These are phyloP conservation scores for Charadrius vociferus DNA, from an alignment of 2,113 vertebrate species.

Conservation along the genomic window DNA sequence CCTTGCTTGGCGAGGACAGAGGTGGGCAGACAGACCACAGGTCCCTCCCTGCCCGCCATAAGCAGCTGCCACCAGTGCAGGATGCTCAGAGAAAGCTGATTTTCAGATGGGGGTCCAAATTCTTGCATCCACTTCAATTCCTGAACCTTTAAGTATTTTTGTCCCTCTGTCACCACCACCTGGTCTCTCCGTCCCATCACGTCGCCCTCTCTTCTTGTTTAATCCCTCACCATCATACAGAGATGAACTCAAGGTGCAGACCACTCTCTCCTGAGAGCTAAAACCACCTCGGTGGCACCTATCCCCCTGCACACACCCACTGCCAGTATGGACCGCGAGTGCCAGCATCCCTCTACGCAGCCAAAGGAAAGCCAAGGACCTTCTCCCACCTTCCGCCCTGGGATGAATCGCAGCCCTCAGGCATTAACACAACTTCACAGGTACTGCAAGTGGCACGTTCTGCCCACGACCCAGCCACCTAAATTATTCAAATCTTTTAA, in stretches of 20 bases:
- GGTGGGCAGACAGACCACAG: neutral
- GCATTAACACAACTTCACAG: neutral
- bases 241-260: neutral
- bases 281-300: neutral
- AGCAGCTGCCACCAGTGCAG: no score
- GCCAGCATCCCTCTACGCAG: neutral
- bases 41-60: neutral
- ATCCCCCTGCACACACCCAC: neutral
- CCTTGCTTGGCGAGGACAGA: neutral
- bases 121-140: neutral
- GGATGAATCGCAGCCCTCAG: neutral
- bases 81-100: neutral
- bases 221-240: neutral
- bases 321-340: rapidly evolving
- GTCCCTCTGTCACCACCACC: neutral
- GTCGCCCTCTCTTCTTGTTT: neutral
- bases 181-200: neutral
- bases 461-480: neutral
- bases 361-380: neutral
- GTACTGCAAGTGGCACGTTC: neutral
- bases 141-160: neutral
- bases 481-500: neutral
- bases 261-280: neutral
- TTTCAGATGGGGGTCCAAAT: neutral
- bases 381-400: neutral